Conservation (phyloP, 2,888 invertebrate genomes). For the Abrostola tripartita region DNA sequence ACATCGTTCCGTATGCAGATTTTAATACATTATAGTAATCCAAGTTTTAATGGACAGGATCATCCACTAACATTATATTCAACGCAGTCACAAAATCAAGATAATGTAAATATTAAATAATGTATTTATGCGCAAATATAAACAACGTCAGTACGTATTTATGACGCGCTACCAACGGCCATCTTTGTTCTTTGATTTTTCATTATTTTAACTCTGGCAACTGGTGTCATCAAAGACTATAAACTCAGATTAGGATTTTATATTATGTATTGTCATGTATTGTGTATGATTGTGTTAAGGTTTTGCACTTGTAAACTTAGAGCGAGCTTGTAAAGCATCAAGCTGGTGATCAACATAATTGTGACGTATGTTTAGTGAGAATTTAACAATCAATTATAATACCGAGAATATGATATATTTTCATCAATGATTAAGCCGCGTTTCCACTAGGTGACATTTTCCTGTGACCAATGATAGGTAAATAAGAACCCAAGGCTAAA, state of each 20-base stretch:
- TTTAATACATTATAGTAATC: constrained; percentile 75
- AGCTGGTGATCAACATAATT: too few relatives aligned
- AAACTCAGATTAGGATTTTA: neutral
- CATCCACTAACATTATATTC: constrained; percentile 72
- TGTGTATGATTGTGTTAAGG: too few relatives aligned
- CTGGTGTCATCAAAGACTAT: neutral
- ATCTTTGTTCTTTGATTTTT: constrained; percentile 70
- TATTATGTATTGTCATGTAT: too few relatives aligned
- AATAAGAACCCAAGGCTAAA: too few relatives aligned
- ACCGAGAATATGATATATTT: too few relatives aligned
- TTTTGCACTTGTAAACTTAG: too few relatives aligned
- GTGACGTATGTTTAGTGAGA: too few relatives aligned
- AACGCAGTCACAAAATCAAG: constrained; percentile 43
- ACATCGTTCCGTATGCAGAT: constrained; percentile 72
- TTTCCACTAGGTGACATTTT: too few relatives aligned
- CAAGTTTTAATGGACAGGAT: constrained; percentile 46
- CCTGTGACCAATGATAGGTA: too few relatives aligned
- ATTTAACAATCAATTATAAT: too few relatives aligned
- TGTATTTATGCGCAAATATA: constrained; percentile 78
- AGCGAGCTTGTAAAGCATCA: too few relatives aligned
- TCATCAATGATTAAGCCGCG: too few relatives aligned
- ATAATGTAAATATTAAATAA: constrained; percentile 47
- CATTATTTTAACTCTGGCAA: constrained; percentile 8
- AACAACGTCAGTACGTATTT: constrained; percentile 85
- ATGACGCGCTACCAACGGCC: constrained; percentile 87